Conservation (phyloP, 2,113 vertebrate species). For the Leucopsar rothschildi region DNA sequence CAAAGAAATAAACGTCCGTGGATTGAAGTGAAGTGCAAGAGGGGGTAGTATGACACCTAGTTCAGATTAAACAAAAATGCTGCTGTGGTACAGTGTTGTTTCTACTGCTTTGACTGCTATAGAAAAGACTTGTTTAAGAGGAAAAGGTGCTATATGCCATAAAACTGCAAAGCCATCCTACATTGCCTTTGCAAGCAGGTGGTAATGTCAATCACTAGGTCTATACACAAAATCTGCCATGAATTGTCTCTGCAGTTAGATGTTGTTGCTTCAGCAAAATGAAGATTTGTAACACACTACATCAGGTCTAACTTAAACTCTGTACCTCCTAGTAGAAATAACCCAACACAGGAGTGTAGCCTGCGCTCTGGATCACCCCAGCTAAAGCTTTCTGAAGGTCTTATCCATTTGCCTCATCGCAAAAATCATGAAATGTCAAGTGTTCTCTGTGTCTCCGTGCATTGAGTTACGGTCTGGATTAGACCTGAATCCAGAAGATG, state of each 20-base stretch:
- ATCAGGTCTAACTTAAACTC: not conserved
- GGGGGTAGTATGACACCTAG: constrained; percentile 7
- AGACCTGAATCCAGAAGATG: not conserved
- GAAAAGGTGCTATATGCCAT: not conserved
- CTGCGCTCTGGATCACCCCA: not conserved
- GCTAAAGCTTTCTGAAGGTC: not conserved
- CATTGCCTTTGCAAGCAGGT: not conserved
- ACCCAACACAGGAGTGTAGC: not conserved
- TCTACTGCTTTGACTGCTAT: not conserved
- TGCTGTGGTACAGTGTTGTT: not conserved
- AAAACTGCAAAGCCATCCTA: not conserved
- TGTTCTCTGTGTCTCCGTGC: not conserved
- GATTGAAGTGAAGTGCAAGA: not conserved
- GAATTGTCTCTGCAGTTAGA: not conserved
- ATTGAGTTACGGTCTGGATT: not conserved
- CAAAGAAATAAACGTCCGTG: not conserved
- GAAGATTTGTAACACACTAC: not conserved
- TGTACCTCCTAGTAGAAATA: not conserved
- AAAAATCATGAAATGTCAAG: not conserved
- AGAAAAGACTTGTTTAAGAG: not conserved
- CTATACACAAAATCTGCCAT: not conserved
- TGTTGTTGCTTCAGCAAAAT: not conserved
- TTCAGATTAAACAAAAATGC: constrained; percentile 47
- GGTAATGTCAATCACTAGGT: not conserved
- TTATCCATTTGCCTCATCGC: not conserved